Conservation (phyloP, 2,113 vertebrate genomes). For the Murina feae region DNA sequence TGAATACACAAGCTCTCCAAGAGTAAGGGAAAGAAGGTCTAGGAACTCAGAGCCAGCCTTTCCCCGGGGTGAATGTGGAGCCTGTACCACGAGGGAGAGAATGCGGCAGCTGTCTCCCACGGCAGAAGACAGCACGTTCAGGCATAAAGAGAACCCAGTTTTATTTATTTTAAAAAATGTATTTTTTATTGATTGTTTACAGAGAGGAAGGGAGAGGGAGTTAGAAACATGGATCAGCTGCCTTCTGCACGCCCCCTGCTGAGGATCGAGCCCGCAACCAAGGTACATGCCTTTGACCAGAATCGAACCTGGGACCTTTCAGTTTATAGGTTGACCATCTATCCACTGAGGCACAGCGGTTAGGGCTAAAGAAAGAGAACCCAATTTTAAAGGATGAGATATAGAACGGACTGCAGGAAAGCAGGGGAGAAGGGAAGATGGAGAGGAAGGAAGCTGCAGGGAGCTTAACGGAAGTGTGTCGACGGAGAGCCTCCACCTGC, state of each 20-base stretch:
- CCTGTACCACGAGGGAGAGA: neutral
- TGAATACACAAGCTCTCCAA: neutral
- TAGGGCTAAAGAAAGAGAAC: too few species aligned
- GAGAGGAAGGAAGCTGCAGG: accelerated
- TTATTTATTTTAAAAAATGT: too few species aligned
- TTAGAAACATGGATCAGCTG: too few species aligned
- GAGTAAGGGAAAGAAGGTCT: accelerated
- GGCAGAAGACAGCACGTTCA: neutral
- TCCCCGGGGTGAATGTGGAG: neutral
- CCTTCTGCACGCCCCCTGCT: too few species aligned
- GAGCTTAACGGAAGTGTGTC: neutral
- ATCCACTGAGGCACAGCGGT: too few species aligned
- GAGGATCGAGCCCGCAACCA: too few species aligned
- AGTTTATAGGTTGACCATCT: too few species aligned
- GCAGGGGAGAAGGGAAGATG: neutral
- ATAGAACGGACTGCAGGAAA: neutral
- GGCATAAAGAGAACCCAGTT: neutral
- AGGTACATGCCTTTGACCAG: too few species aligned
- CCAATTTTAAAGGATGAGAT: neutral
- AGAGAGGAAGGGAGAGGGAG: too few species aligned
- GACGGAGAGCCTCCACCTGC: neutral
- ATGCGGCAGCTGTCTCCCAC: too few species aligned
- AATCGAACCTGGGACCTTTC: too few species aligned
- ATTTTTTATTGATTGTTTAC: too few species aligned
- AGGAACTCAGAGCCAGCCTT: neutral